Evolutionary conservation across 2,888 invertebrate species (phyloP), one percentile per base, ranked within the genome.

Genomic region (Eurytoma californica): DNA sequence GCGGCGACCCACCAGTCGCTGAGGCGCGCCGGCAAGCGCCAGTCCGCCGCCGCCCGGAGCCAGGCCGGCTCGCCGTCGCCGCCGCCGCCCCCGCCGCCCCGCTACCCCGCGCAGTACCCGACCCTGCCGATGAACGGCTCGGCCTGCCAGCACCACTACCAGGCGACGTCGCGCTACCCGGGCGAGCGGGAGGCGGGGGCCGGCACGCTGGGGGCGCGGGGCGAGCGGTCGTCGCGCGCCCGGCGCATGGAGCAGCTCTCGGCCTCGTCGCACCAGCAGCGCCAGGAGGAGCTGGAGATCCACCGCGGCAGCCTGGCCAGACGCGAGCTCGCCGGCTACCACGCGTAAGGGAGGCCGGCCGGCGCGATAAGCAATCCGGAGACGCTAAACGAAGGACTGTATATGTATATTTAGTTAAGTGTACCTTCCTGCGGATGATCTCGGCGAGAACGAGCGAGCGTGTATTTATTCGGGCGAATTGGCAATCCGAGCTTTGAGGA

Each of bases 61-160:
- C 69, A 74, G 47, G 60, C 74, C 3, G 72, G 47, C 16, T 82
- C 82, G 24, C 82, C 82, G 0, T 82, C 82, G 49, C 82, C 86
- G 13, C 82, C 80, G 3, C 82, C 82, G 1, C 85, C 87, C 20
- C 72, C 88, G 0, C 88, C 88, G 7, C 84, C 88, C 3, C 84
- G 88, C 53, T 86, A 85, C 30, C 83, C 83, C 75, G 87, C 86
- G 18, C 84, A 85, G 18, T 90, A 90, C 63, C 89, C 90, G 9
- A 90, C 90, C 1, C 82, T 90, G 80, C 88, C 90, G 30, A 85
- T 88, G 51, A 89, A 89, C 53, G 87, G 88, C 82, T 86, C 83
- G 24, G 79, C 85, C 28, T 86, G 87, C 68, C 88, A 89, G 76
- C 84, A 86, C 58, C 87, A 88, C 77, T 84, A 86, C 58, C 87